A percentile compares a stretch with the other conserved stretches of the same genome.
Evolutionary conservation across 2,797 vertebrate species (phyloP).

Genomic region (Bovichtus variegatus): DNA sequence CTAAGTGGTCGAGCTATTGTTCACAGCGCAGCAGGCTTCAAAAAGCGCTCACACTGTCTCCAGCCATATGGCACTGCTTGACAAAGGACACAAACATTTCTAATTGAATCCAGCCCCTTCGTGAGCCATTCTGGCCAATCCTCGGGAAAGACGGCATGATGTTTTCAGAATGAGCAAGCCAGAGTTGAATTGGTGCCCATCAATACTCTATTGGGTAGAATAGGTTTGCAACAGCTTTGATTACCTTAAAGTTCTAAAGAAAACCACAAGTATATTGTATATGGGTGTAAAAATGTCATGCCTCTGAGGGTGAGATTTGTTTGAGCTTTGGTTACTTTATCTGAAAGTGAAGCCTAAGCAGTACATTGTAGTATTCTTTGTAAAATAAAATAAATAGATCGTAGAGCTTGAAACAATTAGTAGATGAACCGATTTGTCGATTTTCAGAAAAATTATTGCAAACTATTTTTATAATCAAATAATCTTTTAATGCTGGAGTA

Average conservation of each 20-base stretch:
- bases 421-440: not conserved
- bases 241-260: conserved; percentile 23
- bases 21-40: conserved; percentile 74
- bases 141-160: conserved; percentile 70
- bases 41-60: conserved; percentile 77
- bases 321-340: conserved; percentile 2
- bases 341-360: not conserved
- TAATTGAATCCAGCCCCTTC: conserved; percentile 84
- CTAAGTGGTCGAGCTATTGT: conserved; percentile 81
- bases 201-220: conserved; percentile 48
- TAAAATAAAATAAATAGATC: not conserved
- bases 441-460: not conserved
- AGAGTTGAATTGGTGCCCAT: conserved; percentile 60
- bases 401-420: not conserved
- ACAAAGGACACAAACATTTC: conserved; percentile 86
- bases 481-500: not conserved
- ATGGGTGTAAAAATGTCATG: conserved; percentile 7
- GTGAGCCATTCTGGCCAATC: conserved; percentile 69
- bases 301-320: not conserved
- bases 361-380: not conserved
- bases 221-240: conserved; percentile 45
- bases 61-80: conserved; percentile 85
- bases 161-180: conserved; percentile 67
- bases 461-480: not conserved
- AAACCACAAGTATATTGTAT: conserved; percentile 26